Base-by-base conservation (phyloP, 1,140 invertebrate species). In the Arctopsyche grandis region DNA sequence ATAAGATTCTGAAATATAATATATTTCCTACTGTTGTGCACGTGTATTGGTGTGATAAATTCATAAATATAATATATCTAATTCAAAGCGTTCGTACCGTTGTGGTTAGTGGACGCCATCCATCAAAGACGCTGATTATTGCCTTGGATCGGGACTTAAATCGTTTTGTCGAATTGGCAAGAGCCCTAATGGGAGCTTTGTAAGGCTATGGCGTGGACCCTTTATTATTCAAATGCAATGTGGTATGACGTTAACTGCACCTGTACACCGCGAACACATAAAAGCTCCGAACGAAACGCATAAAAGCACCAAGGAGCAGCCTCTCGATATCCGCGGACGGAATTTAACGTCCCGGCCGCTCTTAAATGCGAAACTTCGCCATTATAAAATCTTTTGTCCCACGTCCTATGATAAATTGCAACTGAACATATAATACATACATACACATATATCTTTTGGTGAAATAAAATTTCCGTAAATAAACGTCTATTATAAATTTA, bases 211-310 rank as follows among this genome's bases (percentile, higher is more conserved):
- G 22, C 63, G 63, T 19, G 58, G 74, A 48, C 80, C 76, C 80
- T 78, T 78, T 81, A 81, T 81, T 78, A 81, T 81, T 78, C 80
- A 81, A 81, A 81, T 81, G 70, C 76, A 81, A 78, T 69, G 71
- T 69, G 70, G 46, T 77, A 69, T 69, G 74, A 60, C 71, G 43
- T 77, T 70, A 69, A 78, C 70, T 75, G 76, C 76, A 77, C 21
- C 56, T 44, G 74, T 63, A 76, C 74, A 66, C 52, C 24, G 58
- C 16, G 22, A 16, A 74, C 52, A 74, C 26, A 29, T 29, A 58
- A 74, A 74, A 29, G 38, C 69, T 14, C 69, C 60, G 19, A 71
- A 29, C 38, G 44, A 71, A 21, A 46, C 26, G 69, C 43, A 69
- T 16, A 60, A 16, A 60, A 38, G 29, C 29, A 7, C 29, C 29